These are phyloP conservation scores for Sicus ferrugineus DNA, from an alignment of 2,888 invertebrate genomes.

Conservation along the genomic window DNA sequence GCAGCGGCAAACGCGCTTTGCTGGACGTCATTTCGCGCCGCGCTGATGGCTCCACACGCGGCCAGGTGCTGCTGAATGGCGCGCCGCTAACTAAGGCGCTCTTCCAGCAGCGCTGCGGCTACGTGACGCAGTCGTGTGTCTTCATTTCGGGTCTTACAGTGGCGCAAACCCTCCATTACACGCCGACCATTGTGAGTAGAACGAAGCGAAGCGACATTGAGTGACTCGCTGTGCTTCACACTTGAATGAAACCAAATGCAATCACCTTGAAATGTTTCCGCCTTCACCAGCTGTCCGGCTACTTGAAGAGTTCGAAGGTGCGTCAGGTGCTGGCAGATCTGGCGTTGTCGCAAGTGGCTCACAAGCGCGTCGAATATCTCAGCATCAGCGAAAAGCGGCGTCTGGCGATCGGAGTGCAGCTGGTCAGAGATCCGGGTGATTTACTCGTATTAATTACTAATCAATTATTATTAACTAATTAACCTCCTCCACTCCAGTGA, in stretches of 20 bases:
- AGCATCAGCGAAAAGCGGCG: slow-evolving; percentile 90
- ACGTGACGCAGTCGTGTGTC: slow-evolving; percentile 86
- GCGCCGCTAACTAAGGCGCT: slow-evolving; percentile 81
- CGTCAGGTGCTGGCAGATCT: slow-evolving; percentile 92
- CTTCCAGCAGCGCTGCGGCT: slow-evolving; percentile 86
- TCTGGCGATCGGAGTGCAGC: slow-evolving; percentile 88
- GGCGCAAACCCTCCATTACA: slow-evolving; percentile 82
- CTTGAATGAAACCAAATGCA: no score
- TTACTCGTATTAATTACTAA: background rate
- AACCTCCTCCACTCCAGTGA: slow-evolving; percentile 69
- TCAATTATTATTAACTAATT: background rate
- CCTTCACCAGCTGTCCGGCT: slow-evolving; percentile 71
- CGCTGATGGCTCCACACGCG: slow-evolving; percentile 82
- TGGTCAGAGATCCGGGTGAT: slow-evolving; percentile 90
- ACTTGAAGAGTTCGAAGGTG: slow-evolving; percentile 83
- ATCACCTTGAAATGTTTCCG: no score
- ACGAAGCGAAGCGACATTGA: background rate
- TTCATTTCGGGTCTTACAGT: slow-evolving; percentile 87
- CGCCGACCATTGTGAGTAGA: slow-evolving; percentile 78
- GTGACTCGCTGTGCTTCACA: background rate
- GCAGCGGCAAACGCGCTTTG: slow-evolving; percentile 93
- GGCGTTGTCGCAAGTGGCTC: slow-evolving; percentile 89
- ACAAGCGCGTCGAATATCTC: slow-evolving; percentile 82
- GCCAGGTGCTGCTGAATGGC: slow-evolving; percentile 89
- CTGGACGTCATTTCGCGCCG: slow-evolving; percentile 89